Evolutionary conservation across 1,140 invertebrate genomes (phyloP).

Genomic region (Araneus ventricosus): DNA sequence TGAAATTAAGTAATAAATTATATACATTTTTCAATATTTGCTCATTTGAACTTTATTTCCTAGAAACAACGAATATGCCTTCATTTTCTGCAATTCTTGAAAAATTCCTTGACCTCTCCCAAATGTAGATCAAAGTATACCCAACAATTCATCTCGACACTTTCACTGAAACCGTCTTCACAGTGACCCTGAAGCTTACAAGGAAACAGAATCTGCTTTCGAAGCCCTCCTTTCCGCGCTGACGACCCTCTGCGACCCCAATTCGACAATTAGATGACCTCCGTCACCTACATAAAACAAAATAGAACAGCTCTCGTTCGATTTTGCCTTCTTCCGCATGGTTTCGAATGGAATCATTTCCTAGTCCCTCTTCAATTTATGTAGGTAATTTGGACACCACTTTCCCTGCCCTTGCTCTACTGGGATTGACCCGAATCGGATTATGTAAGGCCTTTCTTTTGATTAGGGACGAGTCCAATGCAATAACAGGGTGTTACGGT

Average conservation of each 20-base stretch:
- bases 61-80: too few relatives aligned
- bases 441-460: neutral
- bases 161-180: neutral
- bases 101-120: neutral
- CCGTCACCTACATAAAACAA: conserved; percentile 8
- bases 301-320: conserved; percentile 13
- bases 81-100: too few relatives aligned
- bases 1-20: too few relatives aligned
- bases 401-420: neutral
- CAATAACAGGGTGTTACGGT: neutral
- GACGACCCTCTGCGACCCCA: neutral
- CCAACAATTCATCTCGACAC: neutral
- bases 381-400: neutral
- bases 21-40: too few relatives aligned
- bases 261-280: conserved; percentile 5
- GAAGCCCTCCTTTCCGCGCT: neutral
- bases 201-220: neutral
- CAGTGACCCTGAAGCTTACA: neutral
- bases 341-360: neutral
- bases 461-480: neutral
- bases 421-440: neutral
- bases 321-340: neutral
- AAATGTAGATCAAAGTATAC: neutral
- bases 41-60: too few relatives aligned
- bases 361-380: neutral